These are phyloP conservation scores for Enteromius mattozi DNA, from an alignment of 2,797 vertebrate species.

Conservation along the genomic window DNA sequence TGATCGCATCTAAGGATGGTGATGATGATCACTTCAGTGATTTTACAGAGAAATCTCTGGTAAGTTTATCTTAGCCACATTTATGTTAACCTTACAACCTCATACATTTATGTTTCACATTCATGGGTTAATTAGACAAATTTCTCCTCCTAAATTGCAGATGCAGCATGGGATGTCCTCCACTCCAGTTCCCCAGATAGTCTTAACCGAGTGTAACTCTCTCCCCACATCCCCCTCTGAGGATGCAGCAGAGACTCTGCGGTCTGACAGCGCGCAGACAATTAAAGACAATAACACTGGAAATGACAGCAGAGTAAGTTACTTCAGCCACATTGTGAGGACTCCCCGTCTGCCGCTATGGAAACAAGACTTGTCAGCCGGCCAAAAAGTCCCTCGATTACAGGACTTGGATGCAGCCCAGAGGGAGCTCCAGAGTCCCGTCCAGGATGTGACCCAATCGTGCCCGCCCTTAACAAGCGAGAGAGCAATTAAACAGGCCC, in stretches of 20 bases:
- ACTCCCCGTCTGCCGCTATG: constrained; percentile 46
- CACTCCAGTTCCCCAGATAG: constrained; percentile 79
- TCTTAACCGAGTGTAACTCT: constrained; percentile 83
- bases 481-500: constrained; percentile 43
- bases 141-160: constrained; percentile 69
- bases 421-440: constrained; percentile 36
- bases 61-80: constrained; percentile 17
- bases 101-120: constrained; percentile 14
- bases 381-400: constrained; percentile 32
- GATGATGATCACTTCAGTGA: constrained; percentile 24
- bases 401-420: constrained; percentile 18
- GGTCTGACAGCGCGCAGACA: constrained; percentile 39
- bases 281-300: constrained; percentile 20
- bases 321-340: constrained; percentile 59
- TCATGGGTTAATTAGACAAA: background rate
- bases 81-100: background rate
- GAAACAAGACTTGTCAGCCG: constrained; percentile 32
- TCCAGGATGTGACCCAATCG: constrained; percentile 11
- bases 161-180: constrained; percentile 63
- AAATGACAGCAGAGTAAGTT: constrained; percentile 43
- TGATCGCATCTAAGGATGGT: constrained; percentile 18
- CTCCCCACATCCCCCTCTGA: constrained; percentile 71
- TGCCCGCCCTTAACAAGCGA: constrained; percentile 10
- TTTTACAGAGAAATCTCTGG: constrained; percentile 18
- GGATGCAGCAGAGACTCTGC: constrained; percentile 52